phyloP scores from a whole-genome alignment of 2,113 vertebrate species.

The Mellivora capensis region DNA sequence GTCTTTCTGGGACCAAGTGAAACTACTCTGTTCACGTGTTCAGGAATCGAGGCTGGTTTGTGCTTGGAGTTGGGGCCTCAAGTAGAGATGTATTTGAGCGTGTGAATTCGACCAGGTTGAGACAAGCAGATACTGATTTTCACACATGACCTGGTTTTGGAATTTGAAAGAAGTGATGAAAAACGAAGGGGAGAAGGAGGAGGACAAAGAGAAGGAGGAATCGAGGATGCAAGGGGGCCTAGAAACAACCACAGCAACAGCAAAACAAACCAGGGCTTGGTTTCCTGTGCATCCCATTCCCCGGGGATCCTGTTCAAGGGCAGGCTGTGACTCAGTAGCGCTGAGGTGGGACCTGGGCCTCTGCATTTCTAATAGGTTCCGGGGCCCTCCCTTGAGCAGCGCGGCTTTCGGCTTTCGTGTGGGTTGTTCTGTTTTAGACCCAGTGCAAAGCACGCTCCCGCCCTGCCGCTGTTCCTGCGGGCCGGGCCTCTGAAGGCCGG shows the following conservation, averaged over 20 bases:
- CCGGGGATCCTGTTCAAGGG: background rate
- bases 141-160: background rate
- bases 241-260: background rate
- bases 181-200: background rate
- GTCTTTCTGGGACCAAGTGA: background rate
- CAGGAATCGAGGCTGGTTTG: background rate
- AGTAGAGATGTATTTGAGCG: background rate
- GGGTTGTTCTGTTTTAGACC: background rate
- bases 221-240: background rate
- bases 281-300: background rate
- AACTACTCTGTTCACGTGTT: background rate
- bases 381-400: background rate
- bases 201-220: background rate
- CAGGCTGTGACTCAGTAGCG: background rate
- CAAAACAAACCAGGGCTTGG: background rate
- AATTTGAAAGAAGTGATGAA: background rate
- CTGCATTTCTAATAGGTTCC: background rate
- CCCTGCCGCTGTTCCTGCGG: fast-evolving
- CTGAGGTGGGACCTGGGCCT: background rate
- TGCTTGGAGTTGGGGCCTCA: background rate
- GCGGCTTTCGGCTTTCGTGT: fast-evolving
- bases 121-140: background rate
- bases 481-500: background rate
- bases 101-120: background rate
- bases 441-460: fast-evolving